These are phyloP conservation scores for Cyanoderma ruficeps DNA, from an alignment of 2,113 vertebrate genomes.

Conservation along the genomic window DNA sequence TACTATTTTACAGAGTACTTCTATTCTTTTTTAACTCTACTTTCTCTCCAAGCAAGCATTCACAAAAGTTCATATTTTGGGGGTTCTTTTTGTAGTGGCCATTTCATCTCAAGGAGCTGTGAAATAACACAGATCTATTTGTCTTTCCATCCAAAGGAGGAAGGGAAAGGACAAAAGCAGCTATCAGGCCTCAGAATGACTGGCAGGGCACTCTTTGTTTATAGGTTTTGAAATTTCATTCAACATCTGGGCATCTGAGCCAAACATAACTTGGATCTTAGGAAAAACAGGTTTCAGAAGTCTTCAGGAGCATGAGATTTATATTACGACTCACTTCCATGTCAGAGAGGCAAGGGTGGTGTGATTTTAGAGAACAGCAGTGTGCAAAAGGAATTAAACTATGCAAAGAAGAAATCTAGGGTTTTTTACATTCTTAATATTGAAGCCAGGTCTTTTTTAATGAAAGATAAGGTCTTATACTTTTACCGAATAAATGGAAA, in stretches of 20 bases:
- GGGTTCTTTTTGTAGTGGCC: rapidly evolving
- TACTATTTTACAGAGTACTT: not conserved
- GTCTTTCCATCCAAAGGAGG: not conserved
- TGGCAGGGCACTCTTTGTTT: not conserved
- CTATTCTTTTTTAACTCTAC: not conserved
- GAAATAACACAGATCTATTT: not conserved
- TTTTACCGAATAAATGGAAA: not conserved
- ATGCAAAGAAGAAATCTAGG: not conserved
- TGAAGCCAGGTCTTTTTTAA: not conserved
- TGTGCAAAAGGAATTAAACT: not conserved
- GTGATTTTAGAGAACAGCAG: not conserved
- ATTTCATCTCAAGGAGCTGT: not conserved
- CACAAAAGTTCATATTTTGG: not conserved
- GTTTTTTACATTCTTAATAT: not conserved
- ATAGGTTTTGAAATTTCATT: not conserved
- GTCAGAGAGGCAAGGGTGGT: not conserved
- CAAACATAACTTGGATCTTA: not conserved
- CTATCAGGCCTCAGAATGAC: not conserved
- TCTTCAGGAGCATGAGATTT: not conserved
- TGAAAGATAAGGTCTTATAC: not conserved
- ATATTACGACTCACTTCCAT: not conserved
- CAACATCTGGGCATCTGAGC: not conserved
- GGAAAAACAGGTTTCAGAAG: not conserved
- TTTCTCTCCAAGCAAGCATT: not conserved
- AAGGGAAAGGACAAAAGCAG: not conserved